Conservation (phyloP, 2,888 invertebrate species). For the Sminthurinus aureus region DNA sequence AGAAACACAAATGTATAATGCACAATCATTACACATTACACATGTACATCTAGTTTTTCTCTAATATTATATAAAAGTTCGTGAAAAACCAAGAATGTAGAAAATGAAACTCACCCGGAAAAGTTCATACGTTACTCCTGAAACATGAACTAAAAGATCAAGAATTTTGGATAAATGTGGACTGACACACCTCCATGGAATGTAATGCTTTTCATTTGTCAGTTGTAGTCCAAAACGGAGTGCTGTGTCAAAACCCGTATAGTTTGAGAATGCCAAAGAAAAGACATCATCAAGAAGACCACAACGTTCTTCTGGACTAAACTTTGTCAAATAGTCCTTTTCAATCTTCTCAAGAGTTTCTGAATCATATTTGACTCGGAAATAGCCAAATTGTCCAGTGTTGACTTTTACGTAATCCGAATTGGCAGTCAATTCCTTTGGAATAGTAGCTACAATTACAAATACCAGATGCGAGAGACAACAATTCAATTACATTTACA, state of each 20-base stretch:
- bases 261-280: slow-evolving; percentile 76
- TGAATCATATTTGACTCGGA: slow-evolving; percentile 81
- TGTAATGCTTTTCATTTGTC: slow-evolving; percentile 70
- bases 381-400: slow-evolving; percentile 84
- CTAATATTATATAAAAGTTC: too few relatives aligned
- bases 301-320: slow-evolving; percentile 73
- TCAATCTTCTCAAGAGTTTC: slow-evolving; percentile 71
- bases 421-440: not conserved
- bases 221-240: slow-evolving; percentile 77
- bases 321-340: slow-evolving; percentile 23
- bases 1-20: not conserved
- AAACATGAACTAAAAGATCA: slow-evolving; percentile 41
- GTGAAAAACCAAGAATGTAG: too few relatives aligned
- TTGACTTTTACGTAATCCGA: slow-evolving; percentile 83
- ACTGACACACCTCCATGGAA: slow-evolving; percentile 79
- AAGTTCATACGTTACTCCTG: slow-evolving; percentile 38
- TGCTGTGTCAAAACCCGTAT: slow-evolving; percentile 73
- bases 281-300: slow-evolving; percentile 85
- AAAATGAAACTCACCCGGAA: slow-evolving; percentile 45
- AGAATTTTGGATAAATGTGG: slow-evolving; percentile 62
- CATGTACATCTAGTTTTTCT: not conserved
- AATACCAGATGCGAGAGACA: too few relatives aligned
- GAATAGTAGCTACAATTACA: slow-evolving; percentile 46
- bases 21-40: not conserved
- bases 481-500: too few relatives aligned